Percentiles rank a stretch among this genome's conserved stretches.
These are phyloP conservation scores for Knipowitschia caucasica DNA, from an alignment of 2,797 vertebrate species.

Conservation along the genomic window DNA sequence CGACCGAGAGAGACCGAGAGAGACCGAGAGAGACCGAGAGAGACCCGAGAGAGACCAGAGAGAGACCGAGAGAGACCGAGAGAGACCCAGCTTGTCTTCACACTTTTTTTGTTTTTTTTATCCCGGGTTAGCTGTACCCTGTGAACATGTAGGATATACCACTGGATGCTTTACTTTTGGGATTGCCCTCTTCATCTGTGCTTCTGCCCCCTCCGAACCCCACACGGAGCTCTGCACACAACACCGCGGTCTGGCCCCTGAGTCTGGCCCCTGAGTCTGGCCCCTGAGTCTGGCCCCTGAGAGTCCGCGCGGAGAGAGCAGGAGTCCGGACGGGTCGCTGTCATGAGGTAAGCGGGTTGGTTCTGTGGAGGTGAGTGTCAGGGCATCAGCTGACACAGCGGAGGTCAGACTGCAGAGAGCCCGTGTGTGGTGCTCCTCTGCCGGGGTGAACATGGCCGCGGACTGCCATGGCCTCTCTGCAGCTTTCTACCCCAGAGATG, in stretches of 20 bases:
- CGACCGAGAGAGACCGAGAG: too few relatives aligned
- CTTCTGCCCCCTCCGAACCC: slow-evolving; percentile 33
- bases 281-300: slow-evolving; percentile 41
- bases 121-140: slow-evolving; percentile 24
- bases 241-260: slow-evolving; percentile 47
- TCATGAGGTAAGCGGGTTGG: slow-evolving; percentile 73
- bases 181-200: slow-evolving; percentile 39
- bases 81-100: slow-evolving; percentile 6
- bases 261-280: slow-evolving; percentile 42
- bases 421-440: not conserved
- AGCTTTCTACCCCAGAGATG: not conserved
- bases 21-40: too few relatives aligned
- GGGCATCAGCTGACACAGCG: not conserved
- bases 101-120: slow-evolving; percentile 4
- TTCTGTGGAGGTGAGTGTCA: not conserved
- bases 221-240: not conserved
- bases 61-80: too few relatives aligned
- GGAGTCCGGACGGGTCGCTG: slow-evolving; percentile 23
- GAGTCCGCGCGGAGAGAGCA: slow-evolving; percentile 12
- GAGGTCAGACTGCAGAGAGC: not conserved
- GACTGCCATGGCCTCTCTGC: not conserved
- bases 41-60: too few relatives aligned
- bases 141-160: slow-evolving; percentile 65
- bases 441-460: not conserved
- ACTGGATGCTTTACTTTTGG: slow-evolving; percentile 13